phyloP scores from a whole-genome alignment of 2,888 invertebrate genomes.

The Steinernema carpocapsae region DNA sequence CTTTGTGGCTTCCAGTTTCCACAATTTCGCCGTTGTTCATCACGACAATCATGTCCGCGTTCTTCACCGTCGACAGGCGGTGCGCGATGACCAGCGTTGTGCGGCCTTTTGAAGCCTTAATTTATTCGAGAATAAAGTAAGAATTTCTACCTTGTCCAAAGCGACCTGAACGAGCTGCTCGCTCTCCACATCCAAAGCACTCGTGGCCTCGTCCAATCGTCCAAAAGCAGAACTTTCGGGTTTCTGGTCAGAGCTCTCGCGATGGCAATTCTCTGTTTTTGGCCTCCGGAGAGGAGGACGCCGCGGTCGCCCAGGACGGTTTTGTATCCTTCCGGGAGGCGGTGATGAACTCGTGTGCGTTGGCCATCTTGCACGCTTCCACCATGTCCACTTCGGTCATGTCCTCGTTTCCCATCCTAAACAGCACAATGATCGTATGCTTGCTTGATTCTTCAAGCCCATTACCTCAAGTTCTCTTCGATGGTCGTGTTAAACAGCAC shows the following conservation, averaged over 20 bases:
- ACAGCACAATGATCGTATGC: background rate
- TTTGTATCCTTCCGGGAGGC: slow-evolving; percentile 43
- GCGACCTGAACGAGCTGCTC: slow-evolving; percentile 42
- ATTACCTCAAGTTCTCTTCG: slow-evolving; percentile 71
- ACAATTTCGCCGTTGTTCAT: slow-evolving; percentile 71
- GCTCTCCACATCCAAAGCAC: slow-evolving; percentile 70
- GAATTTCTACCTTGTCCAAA: slow-evolving; percentile 1
- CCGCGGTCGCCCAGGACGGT: slow-evolving; percentile 52
- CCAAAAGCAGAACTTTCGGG: slow-evolving; percentile 44
- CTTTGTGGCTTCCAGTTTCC: slow-evolving; percentile 78
- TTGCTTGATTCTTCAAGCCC: no score
- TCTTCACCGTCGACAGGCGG: slow-evolving; percentile 72
- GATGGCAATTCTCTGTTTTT: slow-evolving; percentile 63
- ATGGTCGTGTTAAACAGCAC: slow-evolving; percentile 75
- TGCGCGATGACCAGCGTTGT: slow-evolving; percentile 72
- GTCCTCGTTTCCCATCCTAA: slow-evolving; percentile 46
- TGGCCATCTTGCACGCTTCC: slow-evolving; percentile 69
- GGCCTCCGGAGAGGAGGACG: slow-evolving; percentile 48
- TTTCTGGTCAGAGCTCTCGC: slow-evolving; percentile 57
- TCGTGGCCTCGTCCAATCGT: slow-evolving; percentile 47
- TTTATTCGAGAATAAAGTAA: background rate
- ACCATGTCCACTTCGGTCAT: slow-evolving; percentile 55
- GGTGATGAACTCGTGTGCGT: slow-evolving; percentile 71
- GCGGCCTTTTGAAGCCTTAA: slow-evolving; percentile 68
- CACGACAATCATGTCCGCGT: slow-evolving; percentile 72